Evolutionary conservation across 2,888 invertebrate species (phyloP), one percentile per base, ranked within the genome.

Genomic region (Notocelia uddmanniana): DNA sequence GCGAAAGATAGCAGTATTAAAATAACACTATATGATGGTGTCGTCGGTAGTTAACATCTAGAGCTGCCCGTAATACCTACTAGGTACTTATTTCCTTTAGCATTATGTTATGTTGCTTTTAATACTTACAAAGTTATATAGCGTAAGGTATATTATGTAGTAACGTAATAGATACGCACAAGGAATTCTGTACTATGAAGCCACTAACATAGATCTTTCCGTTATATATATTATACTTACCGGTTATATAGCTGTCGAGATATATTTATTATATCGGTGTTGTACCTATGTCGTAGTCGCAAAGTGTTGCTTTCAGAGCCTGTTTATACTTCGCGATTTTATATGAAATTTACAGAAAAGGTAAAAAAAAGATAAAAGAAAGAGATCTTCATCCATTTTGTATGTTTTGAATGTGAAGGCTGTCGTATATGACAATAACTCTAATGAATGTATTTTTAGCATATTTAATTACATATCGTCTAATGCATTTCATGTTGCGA

Each of bases 121-220:
- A 37, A 50, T 58, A 68, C 63, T 48, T 52, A 68, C 63, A 48
- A 31, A 63, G 63, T 58, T 66, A 59, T 54, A 41, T 73, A 69
- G 73, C 50, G 58, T 73, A 74, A 60, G 62, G 58, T 73, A 75
- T 74, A 63, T 69, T 76, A 82, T 76, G 89, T 90, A 90, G 89
- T 69, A 75, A 83, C 77, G 83, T 87, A 86, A 90, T 89, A 88
- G 85, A 90, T 81, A 89, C 91, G 91, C 90, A 90, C 91, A 90
- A 90, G 81, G 80, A 82, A 83, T 77, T 83, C 79, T 84, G 80
- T 85, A 85, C 78, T 78, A 74, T 77, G 74, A 80, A 80, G 74
- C 80, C 78, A 80, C 78, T 81, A 77, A 79, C 79, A 78, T 80
- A 82, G 77, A 82, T 69, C 21, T 73, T 81, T 82, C 54, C n/a